Evolutionary conservation across 92 coral and sea anemone species (phyloP).

Genomic region (Phenganax marumi): DNA sequence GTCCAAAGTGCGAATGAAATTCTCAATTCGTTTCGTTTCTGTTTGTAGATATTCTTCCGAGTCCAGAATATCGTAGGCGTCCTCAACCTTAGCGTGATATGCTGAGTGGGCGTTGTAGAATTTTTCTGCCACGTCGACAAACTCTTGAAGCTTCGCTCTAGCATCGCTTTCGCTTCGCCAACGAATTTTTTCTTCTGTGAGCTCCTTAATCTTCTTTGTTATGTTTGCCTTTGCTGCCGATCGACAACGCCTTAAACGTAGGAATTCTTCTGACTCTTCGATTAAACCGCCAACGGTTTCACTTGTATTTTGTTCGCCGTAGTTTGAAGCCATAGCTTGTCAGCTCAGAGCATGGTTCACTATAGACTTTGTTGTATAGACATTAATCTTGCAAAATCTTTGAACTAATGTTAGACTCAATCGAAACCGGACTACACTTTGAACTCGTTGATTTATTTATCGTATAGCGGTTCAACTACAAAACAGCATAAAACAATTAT

Average conservation of each 20-base stretch:
- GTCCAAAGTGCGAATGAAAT: not conserved
- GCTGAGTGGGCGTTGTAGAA: not conserved
- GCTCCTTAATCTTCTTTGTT: conserved; percentile 23
- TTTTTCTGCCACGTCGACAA: not conserved
- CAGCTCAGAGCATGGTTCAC: too few species aligned
- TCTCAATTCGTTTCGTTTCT: not conserved
- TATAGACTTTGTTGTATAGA: too few species aligned
- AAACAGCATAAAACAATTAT: too few species aligned
- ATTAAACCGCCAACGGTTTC: too few species aligned
- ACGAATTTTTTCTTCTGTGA: not conserved
- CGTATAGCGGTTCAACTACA: too few species aligned
- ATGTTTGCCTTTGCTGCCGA: conserved; percentile 4
- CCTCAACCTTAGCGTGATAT: not conserved
- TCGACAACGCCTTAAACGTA: not conserved
- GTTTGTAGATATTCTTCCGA: conserved; percentile 4
- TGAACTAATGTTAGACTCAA: too few species aligned
- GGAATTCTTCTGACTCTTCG: not conserved
- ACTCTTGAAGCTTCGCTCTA: not conserved
- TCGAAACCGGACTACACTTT: too few species aligned
- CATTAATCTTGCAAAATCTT: too few species aligned
- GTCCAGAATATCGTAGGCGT: not conserved
- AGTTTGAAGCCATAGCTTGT: too few species aligned
- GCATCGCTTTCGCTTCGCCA: not conserved
- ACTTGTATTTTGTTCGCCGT: too few species aligned
- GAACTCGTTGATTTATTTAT: too few species aligned